Evolutionary conservation across 2,888 invertebrate species (phyloP).

Genomic region (Ceriagrion tenellum): DNA sequence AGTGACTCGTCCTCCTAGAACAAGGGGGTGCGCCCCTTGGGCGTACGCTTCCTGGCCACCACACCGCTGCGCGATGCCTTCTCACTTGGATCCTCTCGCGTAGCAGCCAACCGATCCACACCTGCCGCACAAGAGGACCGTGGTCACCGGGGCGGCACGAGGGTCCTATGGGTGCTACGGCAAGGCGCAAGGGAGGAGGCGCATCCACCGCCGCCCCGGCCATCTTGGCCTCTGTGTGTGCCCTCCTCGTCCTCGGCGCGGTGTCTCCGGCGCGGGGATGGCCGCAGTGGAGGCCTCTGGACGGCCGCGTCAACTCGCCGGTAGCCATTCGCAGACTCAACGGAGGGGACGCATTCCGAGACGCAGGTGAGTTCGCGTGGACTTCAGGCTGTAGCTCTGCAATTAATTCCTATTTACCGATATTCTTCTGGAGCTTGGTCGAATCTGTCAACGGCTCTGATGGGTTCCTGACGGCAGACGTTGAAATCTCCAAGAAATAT

Average conservation of each 20-base stretch:
- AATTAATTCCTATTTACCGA: no score
- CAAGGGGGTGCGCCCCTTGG: neutral
- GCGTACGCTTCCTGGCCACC: neutral
- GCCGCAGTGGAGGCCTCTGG: constrained; percentile 44
- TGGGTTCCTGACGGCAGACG: no score
- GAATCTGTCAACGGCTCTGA: no score
- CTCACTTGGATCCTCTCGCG: neutral
- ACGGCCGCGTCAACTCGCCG: constrained; percentile 40
- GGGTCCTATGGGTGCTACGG: constrained; percentile 2
- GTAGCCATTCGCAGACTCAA: constrained; percentile 60
- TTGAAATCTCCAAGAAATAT: no score
- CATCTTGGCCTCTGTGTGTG: neutral
- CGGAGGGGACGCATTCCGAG: constrained; percentile 48
- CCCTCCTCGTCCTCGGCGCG: neutral
- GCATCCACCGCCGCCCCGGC: neutral
- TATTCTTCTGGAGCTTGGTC: no score
- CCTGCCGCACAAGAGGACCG: neutral
- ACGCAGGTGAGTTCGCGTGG: neutral
- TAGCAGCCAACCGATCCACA: neutral
- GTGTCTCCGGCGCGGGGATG: neutral
- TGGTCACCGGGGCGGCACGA: neutral
- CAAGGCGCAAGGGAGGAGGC: neutral
- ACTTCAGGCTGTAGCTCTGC: no score
- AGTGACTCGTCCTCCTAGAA: neutral
- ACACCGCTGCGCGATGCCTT: constrained; percentile 2